These are phyloP conservation scores for Damaliscus lunatus DNA, from an alignment of 2,113 vertebrate species.

Conservation along the genomic window DNA sequence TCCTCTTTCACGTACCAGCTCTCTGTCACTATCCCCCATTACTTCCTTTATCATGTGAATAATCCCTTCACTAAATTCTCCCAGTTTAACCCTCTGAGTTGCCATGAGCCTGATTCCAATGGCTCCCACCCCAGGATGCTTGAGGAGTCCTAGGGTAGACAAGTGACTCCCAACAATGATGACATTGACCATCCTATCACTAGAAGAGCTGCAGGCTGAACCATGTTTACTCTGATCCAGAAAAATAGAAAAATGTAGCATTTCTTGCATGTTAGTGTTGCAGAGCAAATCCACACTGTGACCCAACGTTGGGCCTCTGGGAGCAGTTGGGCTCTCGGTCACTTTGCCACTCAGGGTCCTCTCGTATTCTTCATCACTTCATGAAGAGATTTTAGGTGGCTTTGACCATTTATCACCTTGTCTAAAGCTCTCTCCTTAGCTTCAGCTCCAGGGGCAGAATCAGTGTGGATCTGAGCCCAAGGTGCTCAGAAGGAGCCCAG, in stretches of 20 bases:
- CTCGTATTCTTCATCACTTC: not conserved
- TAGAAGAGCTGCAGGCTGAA: not conserved
- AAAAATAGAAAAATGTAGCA: not conserved
- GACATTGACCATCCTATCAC: not conserved
- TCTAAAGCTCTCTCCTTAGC: not conserved
- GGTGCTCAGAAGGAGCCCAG: not conserved
- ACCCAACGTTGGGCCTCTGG: not conserved
- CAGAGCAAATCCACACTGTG: not conserved
- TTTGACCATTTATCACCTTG: not conserved
- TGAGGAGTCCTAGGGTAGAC: not conserved
- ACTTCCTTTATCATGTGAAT: not conserved
- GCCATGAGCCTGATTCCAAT: not conserved
- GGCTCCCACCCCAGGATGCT: not conserved
- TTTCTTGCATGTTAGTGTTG: not conserved
- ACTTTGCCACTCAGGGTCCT: not conserved
- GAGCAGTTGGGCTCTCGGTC: not conserved
- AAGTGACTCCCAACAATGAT: not conserved
- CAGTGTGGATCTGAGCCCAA: not conserved
- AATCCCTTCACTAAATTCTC: not conserved
- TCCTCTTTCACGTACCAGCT: not conserved
- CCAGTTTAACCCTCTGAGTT: not conserved
- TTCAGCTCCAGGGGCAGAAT: not conserved
- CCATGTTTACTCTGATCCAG: not conserved
- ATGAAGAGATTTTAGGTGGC: not conserved
- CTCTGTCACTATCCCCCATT: not conserved